phyloP scores from a whole-genome alignment of 2,797 vertebrate species.

The Thripadectes ignobilis region DNA sequence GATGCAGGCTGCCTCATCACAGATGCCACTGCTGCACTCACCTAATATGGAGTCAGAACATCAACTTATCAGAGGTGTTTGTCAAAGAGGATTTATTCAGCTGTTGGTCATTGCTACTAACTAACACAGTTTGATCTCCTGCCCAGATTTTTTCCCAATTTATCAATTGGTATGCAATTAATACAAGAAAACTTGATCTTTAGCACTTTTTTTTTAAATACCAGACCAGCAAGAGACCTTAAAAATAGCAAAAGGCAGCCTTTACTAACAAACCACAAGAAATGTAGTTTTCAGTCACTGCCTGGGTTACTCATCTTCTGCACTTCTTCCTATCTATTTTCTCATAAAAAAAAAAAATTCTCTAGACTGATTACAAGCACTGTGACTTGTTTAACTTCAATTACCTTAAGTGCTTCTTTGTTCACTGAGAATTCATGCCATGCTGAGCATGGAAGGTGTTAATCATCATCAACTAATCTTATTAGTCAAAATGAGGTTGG shows the following conservation, averaged over 20 bases:
- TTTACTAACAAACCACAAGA: not conserved
- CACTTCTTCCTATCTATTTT: not conserved
- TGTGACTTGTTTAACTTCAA: constrained; percentile 1
- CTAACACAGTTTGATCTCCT: not conserved
- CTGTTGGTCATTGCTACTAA: not conserved
- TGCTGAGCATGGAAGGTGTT: not conserved
- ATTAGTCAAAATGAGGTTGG: not conserved
- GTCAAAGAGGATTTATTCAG: not conserved
- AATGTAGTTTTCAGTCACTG: not conserved
- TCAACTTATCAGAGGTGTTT: not conserved
- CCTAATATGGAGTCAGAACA: constrained; percentile 70
- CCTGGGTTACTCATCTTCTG: not conserved
- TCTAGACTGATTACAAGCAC: not conserved
- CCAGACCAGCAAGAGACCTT: not conserved
- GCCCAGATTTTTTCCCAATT: not conserved
- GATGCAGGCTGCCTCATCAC: constrained; percentile 85
- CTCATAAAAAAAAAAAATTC: not conserved
- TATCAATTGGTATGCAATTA: not conserved
- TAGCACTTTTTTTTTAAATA: not conserved
- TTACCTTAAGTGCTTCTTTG: constrained; percentile 33
- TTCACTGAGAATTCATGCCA: not conserved
- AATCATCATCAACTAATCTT: constrained; percentile 14
- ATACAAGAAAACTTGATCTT: not conserved
- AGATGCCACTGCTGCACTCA: constrained; percentile 90
- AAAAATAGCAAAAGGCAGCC: not conserved